Conservation (phyloP, 2,888 invertebrate genomes). For the Sphecodes monilicornis region DNA sequence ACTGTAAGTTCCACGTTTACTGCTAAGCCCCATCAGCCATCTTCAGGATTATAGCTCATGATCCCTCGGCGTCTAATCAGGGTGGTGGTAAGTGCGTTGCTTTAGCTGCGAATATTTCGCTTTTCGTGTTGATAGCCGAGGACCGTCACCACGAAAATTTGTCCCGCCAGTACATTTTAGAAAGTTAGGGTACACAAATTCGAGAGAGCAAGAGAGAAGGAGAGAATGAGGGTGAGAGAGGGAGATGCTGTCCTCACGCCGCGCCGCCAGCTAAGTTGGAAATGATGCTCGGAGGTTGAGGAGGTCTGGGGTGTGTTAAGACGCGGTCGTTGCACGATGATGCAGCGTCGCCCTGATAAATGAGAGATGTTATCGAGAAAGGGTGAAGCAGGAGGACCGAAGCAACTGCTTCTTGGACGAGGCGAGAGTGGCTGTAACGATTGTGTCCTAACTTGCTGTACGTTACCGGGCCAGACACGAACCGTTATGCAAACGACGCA, state of each 20-base stretch:
- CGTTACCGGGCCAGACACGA: constrained; percentile 63
- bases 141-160: constrained; percentile 48
- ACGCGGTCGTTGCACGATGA: constrained; percentile 71
- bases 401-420: constrained; percentile 60
- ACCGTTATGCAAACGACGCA: constrained; percentile 65
- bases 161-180: constrained; percentile 54
- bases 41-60: neutral
- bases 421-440: constrained; percentile 66
- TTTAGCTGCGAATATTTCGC: constrained; percentile 40
- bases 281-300: constrained; percentile 62
- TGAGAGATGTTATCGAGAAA: constrained; percentile 74
- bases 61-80: constrained; percentile 19
- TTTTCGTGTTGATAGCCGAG: constrained; percentile 18
- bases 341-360: constrained; percentile 72
- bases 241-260: neutral
- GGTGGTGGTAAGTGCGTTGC: constrained; percentile 4
- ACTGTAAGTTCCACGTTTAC: neutral
- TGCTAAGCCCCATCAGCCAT: neutral
- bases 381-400: constrained; percentile 51
- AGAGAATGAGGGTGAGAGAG: neutral
- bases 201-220: neutral
- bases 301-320: constrained; percentile 66
- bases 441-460: constrained; percentile 64
- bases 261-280: constrained; percentile 49
- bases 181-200: constrained; percentile 16